Percentiles rank a stretch among this genome's conserved stretches.
Evolutionary conservation across 2,797 vertebrate species (phyloP).

Genomic region (Phoxinus dragarum): DNA sequence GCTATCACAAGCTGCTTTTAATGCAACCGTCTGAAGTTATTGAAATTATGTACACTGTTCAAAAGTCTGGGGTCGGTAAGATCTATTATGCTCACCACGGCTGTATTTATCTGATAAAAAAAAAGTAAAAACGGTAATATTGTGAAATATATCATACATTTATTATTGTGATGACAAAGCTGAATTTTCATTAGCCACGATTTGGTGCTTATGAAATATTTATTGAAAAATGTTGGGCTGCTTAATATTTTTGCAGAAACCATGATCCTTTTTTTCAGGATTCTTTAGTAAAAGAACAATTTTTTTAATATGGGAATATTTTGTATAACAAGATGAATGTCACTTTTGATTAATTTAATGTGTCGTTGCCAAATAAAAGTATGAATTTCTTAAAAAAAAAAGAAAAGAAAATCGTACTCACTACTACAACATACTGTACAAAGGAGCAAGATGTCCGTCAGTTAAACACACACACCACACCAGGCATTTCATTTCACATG

Average conservation of each 20-base stretch:
- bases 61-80: not conserved
- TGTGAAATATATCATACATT: too few species aligned
- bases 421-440: not conserved
- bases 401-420: not conserved
- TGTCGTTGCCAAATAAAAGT: not conserved
- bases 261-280: not conserved
- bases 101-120: not conserved
- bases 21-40: not conserved
- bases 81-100: not conserved
- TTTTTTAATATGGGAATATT: not conserved
- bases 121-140: not conserved
- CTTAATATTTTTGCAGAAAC: not conserved
- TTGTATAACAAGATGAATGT: not conserved
- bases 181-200: not conserved
- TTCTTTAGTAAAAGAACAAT: not conserved
- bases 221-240: too few species aligned
- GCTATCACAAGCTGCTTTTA: not conserved
- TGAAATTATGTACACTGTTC: not conserved
- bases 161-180: not conserved
- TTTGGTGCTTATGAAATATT: not conserved
- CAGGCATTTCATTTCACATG: not conserved
- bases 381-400: not conserved
- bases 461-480: not conserved
- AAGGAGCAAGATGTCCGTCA: not conserved
- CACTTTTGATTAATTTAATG: not conserved